These are phyloP conservation scores for Ginglymostoma cirratum DNA, from an alignment of 2,113 vertebrate species.

Conservation along the genomic window DNA sequence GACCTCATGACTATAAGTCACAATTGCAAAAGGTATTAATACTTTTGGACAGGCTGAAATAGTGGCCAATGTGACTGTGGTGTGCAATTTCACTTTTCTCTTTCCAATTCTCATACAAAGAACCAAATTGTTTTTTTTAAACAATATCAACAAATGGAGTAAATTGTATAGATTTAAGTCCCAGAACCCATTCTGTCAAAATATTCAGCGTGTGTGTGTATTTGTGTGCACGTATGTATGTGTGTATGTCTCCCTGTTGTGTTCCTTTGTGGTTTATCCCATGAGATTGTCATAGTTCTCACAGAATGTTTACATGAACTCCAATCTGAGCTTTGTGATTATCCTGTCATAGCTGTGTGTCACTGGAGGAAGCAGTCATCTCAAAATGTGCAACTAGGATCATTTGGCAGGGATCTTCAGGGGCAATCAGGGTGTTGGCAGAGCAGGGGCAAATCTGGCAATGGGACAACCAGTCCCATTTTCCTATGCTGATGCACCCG, in stretches of 20 bases:
- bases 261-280: neutral
- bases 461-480: neutral
- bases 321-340: neutral
- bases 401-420: neutral
- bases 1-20: conserved; percentile 19
- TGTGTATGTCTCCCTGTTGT: neutral
- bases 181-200: neutral
- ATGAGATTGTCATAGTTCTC: neutral
- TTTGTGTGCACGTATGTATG: no score
- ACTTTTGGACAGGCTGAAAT: neutral
- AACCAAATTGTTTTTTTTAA: neutral
- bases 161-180: neutral
- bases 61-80: neutral
- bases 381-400: neutral
- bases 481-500: neutral
- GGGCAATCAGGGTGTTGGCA: neutral
- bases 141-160: neutral
- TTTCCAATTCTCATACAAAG: neutral
- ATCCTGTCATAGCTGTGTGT: neutral
- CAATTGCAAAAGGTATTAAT: neutral
- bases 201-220: no score
- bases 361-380: neutral
- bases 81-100: neutral
- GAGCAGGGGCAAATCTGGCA: neutral
- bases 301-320: neutral